phyloP scores from a whole-genome alignment of 2,797 vertebrate species.

The Anguilla megastoma region DNA sequence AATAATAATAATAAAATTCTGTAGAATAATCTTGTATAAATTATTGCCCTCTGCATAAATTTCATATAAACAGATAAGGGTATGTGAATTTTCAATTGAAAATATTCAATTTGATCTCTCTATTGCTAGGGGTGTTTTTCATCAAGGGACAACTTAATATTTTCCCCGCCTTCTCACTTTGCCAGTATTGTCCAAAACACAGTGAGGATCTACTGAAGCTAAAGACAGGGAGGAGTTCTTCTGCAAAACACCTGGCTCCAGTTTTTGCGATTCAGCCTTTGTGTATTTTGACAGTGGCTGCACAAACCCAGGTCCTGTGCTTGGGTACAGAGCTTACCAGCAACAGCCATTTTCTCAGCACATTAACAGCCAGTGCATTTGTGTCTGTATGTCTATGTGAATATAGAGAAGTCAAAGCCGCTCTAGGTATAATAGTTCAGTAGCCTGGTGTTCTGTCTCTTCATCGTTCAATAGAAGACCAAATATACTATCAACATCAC shows the following conservation, averaged over 20 bases:
- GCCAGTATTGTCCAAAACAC: conserved; percentile 42
- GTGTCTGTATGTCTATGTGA: background rate
- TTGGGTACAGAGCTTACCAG: background rate
- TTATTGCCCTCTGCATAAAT: background rate
- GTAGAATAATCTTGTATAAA: background rate
- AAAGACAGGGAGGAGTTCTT: conserved; percentile 30
- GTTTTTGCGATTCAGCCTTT: conserved; percentile 61
- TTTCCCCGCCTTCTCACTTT: conserved; percentile 64
- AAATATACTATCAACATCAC: too few relatives aligned
- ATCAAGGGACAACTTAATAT: conserved; percentile 55
- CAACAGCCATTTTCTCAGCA: background rate
- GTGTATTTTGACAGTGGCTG: conserved; percentile 73
- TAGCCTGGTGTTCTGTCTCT: background rate
- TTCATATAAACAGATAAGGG: background rate
- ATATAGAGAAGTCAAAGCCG: background rate
- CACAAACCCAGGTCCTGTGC: conserved; percentile 25
- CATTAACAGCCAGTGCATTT: background rate
- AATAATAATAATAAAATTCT: background rate
- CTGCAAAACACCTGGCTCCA: conserved; percentile 60
- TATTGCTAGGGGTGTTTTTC: conserved; percentile 44
- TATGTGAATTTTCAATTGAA: conserved; percentile 30
- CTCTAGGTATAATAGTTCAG: background rate
- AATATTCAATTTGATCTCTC: conserved; percentile 43
- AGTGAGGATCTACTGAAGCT: conserved; percentile 36
- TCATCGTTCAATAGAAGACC: too few relatives aligned